These are phyloP conservation scores for Dicyrtomina minuta DNA, from an alignment of 2,888 invertebrate species.

Conservation along the genomic window DNA sequence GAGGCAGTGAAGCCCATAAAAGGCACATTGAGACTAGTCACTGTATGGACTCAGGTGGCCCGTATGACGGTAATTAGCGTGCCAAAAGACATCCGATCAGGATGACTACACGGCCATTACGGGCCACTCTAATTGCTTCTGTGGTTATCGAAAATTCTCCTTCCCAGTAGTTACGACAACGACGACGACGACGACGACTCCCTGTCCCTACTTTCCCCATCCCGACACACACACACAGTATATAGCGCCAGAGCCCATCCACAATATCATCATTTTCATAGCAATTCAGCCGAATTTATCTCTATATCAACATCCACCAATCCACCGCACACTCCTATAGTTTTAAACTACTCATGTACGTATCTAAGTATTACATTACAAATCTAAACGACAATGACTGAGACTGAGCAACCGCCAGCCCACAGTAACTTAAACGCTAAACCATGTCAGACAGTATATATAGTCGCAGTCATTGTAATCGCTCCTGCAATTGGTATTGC, in stretches of 20 bases:
- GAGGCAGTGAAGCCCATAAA: slow-evolving; percentile 40
- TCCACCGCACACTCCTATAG: no score
- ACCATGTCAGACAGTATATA: no score
- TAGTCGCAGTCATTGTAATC: no score
- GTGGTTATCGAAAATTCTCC: slow-evolving; percentile 45
- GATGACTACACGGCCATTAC: slow-evolving; percentile 44
- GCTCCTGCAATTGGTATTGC: no score
- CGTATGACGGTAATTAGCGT: slow-evolving; percentile 49
- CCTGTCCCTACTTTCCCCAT: slow-evolving; percentile 23
- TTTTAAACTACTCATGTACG: no score
- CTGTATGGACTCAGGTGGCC: slow-evolving; percentile 46
- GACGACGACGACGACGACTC: slow-evolving; percentile 23
- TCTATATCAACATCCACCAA: slow-evolving; percentile 17
- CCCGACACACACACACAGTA: not conserved
- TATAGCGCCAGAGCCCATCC: no score
- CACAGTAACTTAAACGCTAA: no score
- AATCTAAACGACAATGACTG: no score
- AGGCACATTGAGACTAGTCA: slow-evolving; percentile 39
- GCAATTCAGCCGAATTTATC: slow-evolving; percentile 20
- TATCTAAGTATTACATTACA: no score
- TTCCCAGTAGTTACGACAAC: slow-evolving; percentile 30
- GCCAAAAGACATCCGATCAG: slow-evolving; percentile 47
- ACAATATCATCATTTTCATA: slow-evolving; percentile 23
- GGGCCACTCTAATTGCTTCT: slow-evolving; percentile 49
- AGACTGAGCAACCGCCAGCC: no score